Percentiles rank a stretch among this genome's conserved stretches.
phyloP scores from a whole-genome alignment of 2,113 vertebrate species.

The Pitta sordida region DNA sequence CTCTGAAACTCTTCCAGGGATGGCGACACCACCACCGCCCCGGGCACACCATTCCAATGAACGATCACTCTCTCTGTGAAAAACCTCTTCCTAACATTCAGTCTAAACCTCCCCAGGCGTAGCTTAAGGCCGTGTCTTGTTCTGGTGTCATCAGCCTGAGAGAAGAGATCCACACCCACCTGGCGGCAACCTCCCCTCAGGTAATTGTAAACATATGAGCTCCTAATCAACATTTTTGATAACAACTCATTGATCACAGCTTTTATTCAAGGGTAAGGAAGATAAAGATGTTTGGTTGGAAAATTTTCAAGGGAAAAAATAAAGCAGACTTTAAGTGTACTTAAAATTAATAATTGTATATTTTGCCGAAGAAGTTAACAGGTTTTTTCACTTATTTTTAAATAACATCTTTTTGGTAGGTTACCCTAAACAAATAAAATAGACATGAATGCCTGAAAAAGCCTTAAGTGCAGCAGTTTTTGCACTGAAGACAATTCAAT shows the following conservation, averaged over 20 bases:
- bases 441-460: neutral
- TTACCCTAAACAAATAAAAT: neutral
- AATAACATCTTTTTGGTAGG: neutral
- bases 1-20: too few relatives aligned
- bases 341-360: neutral
- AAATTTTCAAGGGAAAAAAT: neutral
- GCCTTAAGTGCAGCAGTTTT: neutral
- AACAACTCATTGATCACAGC: neutral
- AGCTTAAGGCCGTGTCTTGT: too few relatives aligned
- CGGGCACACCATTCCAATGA: too few relatives aligned
- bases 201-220: neutral
- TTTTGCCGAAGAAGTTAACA: neutral
- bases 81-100: too few relatives aligned
- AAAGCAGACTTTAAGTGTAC: neutral
- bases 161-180: too few relatives aligned
- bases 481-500: neutral
- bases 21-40: too few relatives aligned
- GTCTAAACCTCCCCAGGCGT: too few relatives aligned
- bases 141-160: too few relatives aligned
- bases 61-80: too few relatives aligned
- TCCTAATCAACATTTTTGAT: neutral
- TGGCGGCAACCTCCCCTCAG: too few relatives aligned
- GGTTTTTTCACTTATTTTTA: neutral
- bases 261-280: neutral
- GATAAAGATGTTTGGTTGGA: accelerated